phyloP scores from a whole-genome alignment of 2,113 vertebrate genomes.

The Amia ocellicauda region DNA sequence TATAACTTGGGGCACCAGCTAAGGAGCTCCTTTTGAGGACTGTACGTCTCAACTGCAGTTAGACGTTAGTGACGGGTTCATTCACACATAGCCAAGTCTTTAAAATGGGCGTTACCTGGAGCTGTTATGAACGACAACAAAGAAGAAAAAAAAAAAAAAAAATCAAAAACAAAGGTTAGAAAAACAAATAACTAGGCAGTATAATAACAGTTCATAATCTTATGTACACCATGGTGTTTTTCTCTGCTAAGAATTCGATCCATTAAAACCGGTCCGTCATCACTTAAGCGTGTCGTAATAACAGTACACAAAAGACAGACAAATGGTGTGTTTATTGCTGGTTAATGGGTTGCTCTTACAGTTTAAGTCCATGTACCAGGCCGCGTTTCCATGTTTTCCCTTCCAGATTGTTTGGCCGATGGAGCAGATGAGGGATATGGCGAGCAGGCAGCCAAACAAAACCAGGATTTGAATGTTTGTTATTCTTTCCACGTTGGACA shows the following conservation, averaged over 20 bases:
- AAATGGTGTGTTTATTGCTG: neutral
- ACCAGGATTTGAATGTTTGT: slow-evolving; percentile 97
- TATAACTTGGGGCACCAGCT: slow-evolving; percentile 67
- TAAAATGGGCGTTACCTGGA: slow-evolving; percentile 83
- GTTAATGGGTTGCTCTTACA: slow-evolving; percentile 75
- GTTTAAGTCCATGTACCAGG: slow-evolving; percentile 96
- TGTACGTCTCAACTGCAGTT: slow-evolving; percentile 74
- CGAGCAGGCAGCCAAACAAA: slow-evolving; percentile 91
- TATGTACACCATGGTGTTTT: no score
- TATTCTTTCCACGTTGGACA: slow-evolving; percentile 96
- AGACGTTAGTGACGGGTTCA: slow-evolving; percentile 73
- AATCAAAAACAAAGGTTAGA: neutral
- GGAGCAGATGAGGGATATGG: slow-evolving; percentile 93
- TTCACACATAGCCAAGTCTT: slow-evolving; percentile 77
- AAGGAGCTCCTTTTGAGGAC: slow-evolving; percentile 71
- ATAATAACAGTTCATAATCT: no score
- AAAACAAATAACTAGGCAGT: no score
- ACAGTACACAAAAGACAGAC: neutral
- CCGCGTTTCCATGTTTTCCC: slow-evolving; percentile 76
- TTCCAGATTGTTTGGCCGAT: slow-evolving; percentile 96
- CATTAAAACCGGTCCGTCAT: neutral
- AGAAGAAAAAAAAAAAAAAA: neutral
- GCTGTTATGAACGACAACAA: slow-evolving; percentile 61
- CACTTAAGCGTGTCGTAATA: neutral
- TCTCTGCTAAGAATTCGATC: no score